phyloP scores from a whole-genome alignment of 2,113 vertebrate species.

The Prunella fulvescens region DNA sequence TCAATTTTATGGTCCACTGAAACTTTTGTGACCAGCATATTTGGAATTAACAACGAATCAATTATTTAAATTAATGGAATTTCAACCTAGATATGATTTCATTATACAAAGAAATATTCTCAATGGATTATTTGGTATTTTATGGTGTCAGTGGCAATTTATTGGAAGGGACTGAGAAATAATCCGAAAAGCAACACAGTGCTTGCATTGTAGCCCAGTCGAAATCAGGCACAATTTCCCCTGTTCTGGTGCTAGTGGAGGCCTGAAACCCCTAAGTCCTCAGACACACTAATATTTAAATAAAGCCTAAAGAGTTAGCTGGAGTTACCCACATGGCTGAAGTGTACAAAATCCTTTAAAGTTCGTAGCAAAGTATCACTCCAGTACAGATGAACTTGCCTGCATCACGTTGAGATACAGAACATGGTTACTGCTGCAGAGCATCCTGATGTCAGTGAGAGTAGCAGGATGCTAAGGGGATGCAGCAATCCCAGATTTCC shows the following conservation, averaged over 20 bases:
- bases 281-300: not conserved
- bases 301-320: not conserved
- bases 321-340: not conserved
- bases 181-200: not conserved
- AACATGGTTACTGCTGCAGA: rapidly evolving
- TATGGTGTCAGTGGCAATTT: not conserved
- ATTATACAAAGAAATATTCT: not conserved
- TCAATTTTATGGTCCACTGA: not conserved
- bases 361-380: not conserved
- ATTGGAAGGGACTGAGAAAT: not conserved
- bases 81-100: not conserved
- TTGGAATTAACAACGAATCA: not conserved
- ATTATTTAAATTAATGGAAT: not conserved
- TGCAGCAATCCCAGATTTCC: not conserved
- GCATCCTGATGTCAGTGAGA: not conserved
- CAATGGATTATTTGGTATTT: not conserved
- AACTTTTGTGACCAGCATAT: not conserved
- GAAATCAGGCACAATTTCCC: not conserved
- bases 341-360: not conserved
- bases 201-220: not conserved
- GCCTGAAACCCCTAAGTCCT: not conserved
- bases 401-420: not conserved
- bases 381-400: not conserved
- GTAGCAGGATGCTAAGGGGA: not conserved
- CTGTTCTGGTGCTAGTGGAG: not conserved